These are phyloP conservation scores for Archegozetes longisetosus DNA, from an alignment of 1,140 invertebrate species.

Conservation along the genomic window DNA sequence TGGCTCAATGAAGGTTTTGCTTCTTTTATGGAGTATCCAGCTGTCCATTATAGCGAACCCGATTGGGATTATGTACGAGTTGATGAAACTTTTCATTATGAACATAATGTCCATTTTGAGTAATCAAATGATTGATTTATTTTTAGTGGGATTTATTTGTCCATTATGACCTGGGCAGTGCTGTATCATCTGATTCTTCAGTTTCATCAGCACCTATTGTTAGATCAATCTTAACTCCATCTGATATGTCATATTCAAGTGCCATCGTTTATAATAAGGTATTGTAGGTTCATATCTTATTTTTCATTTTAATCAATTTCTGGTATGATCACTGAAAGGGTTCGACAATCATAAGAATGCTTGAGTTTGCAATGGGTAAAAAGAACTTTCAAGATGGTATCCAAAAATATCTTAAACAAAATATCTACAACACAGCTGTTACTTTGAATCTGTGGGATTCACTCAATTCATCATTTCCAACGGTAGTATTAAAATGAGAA, in stretches of 20 bases:
- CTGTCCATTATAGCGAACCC: conserved; percentile 47
- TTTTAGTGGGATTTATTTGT: conserved; percentile 50
- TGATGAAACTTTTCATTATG: conserved; percentile 7
- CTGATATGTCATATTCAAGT: conserved; percentile 77
- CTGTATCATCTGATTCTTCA: conserved; percentile 60
- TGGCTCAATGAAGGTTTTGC: conserved; percentile 89
- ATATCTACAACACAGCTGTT: conserved; percentile 17
- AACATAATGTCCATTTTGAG: conserved; percentile 22
- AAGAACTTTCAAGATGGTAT: conserved; percentile 26
- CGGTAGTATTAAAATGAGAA: conserved; percentile 13
- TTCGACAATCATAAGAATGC: conserved; percentile 71
- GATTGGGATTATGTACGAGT: conserved; percentile 39
- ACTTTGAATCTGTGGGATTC: conserved; percentile 29
- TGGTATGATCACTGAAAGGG: conserved; percentile 51
- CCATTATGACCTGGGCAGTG: conserved; percentile 66
- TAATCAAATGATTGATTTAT: conserved; percentile 20
- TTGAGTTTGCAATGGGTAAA: conserved; percentile 87
- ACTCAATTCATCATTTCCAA: conserved; percentile 22
- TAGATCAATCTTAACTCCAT: conserved; percentile 59
- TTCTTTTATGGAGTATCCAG: conserved; percentile 64
- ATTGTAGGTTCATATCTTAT: conserved; percentile 26
- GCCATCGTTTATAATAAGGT: conserved; percentile 80
- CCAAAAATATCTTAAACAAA: conserved; percentile 17
- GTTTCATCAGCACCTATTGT: conserved; percentile 71
- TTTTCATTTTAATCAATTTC: conserved; percentile 50